Conservation (phyloP, 2,888 invertebrate species). For the Synergus japonicus region DNA sequence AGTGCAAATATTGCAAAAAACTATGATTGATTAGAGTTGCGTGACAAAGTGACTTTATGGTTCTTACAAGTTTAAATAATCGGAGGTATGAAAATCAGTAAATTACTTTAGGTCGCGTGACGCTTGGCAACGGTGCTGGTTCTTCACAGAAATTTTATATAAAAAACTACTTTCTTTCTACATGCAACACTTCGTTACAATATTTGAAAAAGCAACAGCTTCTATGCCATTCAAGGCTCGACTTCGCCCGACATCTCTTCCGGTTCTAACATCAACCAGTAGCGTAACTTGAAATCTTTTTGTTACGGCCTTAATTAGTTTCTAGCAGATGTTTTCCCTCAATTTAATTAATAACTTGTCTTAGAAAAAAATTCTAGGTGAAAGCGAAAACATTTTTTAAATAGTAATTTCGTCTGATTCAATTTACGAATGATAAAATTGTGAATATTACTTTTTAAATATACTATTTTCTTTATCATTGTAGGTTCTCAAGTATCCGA, state of each 20-base stretch:
- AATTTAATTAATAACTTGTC: background rate
- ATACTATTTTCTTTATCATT: background rate
- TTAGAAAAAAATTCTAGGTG: background rate
- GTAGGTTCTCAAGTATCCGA: background rate
- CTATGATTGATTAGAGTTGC: too few species aligned
- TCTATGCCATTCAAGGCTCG: slow-evolving; percentile 14
- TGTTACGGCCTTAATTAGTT: background rate
- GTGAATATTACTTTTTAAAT: background rate
- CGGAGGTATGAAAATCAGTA: background rate
- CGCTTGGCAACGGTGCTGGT: slow-evolving; percentile 14
- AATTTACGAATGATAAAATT: background rate
- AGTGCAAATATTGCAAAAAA: too few species aligned
- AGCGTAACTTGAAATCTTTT: background rate
- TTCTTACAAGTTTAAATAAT: too few species aligned
- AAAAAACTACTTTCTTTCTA: slow-evolving; percentile 32
- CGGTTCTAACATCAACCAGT: slow-evolving; percentile 18
- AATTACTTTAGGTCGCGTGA: slow-evolving; percentile 24
- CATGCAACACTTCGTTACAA: slow-evolving; percentile 27
- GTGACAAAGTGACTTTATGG: too few species aligned
- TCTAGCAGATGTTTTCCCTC: background rate
- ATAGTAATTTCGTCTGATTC: background rate
- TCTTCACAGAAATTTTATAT: slow-evolving; percentile 7
- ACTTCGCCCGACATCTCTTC: slow-evolving; percentile 22
- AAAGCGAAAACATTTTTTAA: background rate
- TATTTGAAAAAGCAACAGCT: slow-evolving; percentile 31